Evolutionary conservation across 2,797 vertebrate genomes (phyloP), one percentile per base, ranked within the genome.

Genomic region (Sternarchorhynchus goeldii): DNA sequence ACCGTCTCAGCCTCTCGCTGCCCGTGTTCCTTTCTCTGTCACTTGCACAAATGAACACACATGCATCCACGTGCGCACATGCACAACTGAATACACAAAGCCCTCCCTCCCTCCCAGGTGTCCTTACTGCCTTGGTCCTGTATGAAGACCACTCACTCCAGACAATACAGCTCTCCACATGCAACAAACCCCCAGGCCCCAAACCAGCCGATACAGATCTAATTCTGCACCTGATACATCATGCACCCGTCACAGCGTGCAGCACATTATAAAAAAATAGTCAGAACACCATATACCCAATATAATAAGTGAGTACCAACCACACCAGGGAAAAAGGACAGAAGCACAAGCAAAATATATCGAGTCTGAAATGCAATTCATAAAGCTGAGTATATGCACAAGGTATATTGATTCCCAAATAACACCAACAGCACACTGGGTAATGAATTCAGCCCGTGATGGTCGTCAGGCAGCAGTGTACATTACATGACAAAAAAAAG

Each of bases 91-190:
- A 36, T 7, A 36, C 34, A 36, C 4, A 36, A 36, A 36, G 31
- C 21, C 5, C 31, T 39, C 72, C 53, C 32, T 12, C 18, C 57
- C 34, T 45, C 32, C 57, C 50, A 75, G 64, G 71, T 78, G 32
- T 53, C 79, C 60, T 56, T 68, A 57, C 71, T 79, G 59, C 39
- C 70, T 74, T 67, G 77, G 75, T 69, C 73, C 70, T 76, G 70
- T 70, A 79, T 77, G 58, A 79, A 75, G 68, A 70, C 80, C 66
- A 77, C 80, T 56, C 56, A 76, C 71, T 57, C 74, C 55, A 72
- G 32, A 77, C 60, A 63, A 39, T 57, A 75, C 72, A 70, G 75
- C 71, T 58, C 65, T 68, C 76, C 57, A 70, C 41, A 74, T 71
- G 41, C 74, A 70, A 45, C 66, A 79, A 74, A 25, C 25, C 62